Evolutionary conservation across 2,113 vertebrate species (phyloP), one percentile per base, ranked within the genome.

Genomic region (Proteles cristata): DNA sequence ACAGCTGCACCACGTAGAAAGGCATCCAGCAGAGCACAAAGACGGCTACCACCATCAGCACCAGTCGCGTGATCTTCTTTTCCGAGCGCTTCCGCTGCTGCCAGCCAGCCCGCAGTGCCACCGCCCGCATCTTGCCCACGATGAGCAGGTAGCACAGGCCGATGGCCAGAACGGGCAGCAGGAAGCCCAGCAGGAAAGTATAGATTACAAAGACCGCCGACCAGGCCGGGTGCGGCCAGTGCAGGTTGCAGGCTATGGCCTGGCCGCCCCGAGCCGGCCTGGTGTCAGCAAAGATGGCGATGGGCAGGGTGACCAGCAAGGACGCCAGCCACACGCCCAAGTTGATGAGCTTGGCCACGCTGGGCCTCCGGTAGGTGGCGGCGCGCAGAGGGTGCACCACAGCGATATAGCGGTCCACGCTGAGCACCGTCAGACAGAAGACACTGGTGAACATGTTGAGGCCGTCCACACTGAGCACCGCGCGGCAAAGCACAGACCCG

Each of bases 381-480:
- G 98, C 98, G 31, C 98, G 98, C 65, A 99, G 98, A 11, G 99
- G 99, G 77, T 99, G 99, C 94, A 99, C 99, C 81, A 99, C 99
- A 0, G 99, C 99, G 66, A 99, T 91, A 94, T 99, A 99, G 82
- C 99, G 98, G 97, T 99, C 99, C 90, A 99, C 98, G 33, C 99
- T 99, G 98, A 99, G 99, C 95, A 99, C 99, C 0, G 99, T 99
- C 86, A 99, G 98, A 85, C 99, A 99, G 98, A 99, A 99, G 98
- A 99, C 99, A 97, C 99, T 99, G 84, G 99, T 99, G 86, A 99
- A 99, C 99, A 99, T 98, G 98, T 99, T 99, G 96, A 99, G 99
- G 61, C 99, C 99, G 5, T 99, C 99, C 55, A 99, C 99, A 0
- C 99, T 99, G 98, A 99, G 99, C 69, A 99, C 99, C 71, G 99